Evolutionary conservation across 1,140 invertebrate genomes (phyloP).

Genomic region (Temnothorax longispinosus): DNA sequence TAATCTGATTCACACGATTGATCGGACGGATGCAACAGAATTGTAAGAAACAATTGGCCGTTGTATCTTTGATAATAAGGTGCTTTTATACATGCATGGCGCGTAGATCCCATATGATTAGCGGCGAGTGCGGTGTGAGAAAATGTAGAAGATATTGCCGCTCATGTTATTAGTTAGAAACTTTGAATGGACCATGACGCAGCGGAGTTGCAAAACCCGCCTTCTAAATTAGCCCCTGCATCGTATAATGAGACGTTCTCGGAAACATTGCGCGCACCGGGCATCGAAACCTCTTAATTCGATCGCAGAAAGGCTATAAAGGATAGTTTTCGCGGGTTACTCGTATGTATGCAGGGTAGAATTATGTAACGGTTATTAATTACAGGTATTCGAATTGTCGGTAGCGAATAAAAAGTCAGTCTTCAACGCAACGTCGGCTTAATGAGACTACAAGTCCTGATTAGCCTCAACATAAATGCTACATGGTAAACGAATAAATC

Average conservation of each 20-base stretch:
- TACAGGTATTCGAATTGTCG: slow-evolving; percentile 17
- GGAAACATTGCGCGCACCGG: slow-evolving; percentile 26
- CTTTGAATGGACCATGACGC: slow-evolving; percentile 43
- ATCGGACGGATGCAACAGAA: slow-evolving; percentile 45
- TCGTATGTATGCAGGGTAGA: neutral
- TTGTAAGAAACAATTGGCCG: slow-evolving; percentile 19
- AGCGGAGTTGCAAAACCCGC: slow-evolving; percentile 29
- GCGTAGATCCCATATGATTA: slow-evolving; percentile 47
- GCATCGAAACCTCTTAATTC: slow-evolving; percentile 52
- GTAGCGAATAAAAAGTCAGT: slow-evolving; percentile 26
- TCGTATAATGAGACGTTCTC: slow-evolving; percentile 44
- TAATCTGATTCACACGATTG: slow-evolving; percentile 1
- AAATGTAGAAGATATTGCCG: slow-evolving; percentile 48
- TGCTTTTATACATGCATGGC: slow-evolving; percentile 30
- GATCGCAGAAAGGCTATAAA: slow-evolving; percentile 19
- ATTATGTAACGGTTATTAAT: slow-evolving; percentile 41
- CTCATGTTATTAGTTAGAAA: slow-evolving; percentile 53
- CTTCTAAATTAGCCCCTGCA: slow-evolving; percentile 38
- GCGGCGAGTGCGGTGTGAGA: slow-evolving; percentile 44
- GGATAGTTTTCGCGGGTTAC: slow-evolving; percentile 33
- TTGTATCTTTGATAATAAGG: slow-evolving; percentile 35
- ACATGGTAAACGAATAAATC: slow-evolving; percentile 15
- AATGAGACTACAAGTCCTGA: slow-evolving; percentile 7
- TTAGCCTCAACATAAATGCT: slow-evolving; percentile 13
- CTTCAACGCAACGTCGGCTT: neutral